Base-by-base conservation (phyloP, 2,888 invertebrate species). In the Mechanitis mazaeus region DNA sequence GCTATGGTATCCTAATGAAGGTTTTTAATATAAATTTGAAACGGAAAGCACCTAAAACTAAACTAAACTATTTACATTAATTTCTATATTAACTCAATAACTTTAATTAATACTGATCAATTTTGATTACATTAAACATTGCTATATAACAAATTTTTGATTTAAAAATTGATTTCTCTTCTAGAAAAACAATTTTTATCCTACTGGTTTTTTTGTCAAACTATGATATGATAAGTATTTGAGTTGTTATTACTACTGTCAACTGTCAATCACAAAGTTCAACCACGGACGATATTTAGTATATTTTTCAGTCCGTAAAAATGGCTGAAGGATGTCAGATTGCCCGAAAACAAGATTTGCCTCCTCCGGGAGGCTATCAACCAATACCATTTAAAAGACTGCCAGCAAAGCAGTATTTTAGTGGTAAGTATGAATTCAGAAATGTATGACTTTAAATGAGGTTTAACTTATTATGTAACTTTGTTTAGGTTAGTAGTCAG, bases 321-420 rank as follows among this genome's bases (percentile, higher is more conserved):
- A 87, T 88, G 88, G 79, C 82, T 71, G 80, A 78, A 66, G 73
- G 74, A 72, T 78, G 73, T 72, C 77, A 77, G 70, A 58, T 85
- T 64, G 75, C 68, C 60, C 77, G 77, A 75, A 85, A 82, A 77
- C 98, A 98, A 87, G 98, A 98, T 88, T 91, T 98, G 92, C 98
- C 98, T 76, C 98, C 98, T 66, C 86, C 92, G 60, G 98, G 98
- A 78, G 98, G 98, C 71, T 98, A 97, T 82, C 91, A 92, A 69
- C 92, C 94, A 31, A 94, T 98, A 68, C 92, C 92, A 55, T 95
- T 85, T 77, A 91, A 92, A 71, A 91, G 96, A 74, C 83, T 94
- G 55, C 95, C 95, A 45, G 93, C 95, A n/a, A 95, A 92, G 83
- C 83, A 89, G 65, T 93, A 91, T 75, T 94, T 95, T 68, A 92